Percentiles rank a stretch among this genome's conserved stretches.
Conservation (phyloP, 2,113 vertebrate genomes). For the Pseudorhombus dupliciocellatus region DNA sequence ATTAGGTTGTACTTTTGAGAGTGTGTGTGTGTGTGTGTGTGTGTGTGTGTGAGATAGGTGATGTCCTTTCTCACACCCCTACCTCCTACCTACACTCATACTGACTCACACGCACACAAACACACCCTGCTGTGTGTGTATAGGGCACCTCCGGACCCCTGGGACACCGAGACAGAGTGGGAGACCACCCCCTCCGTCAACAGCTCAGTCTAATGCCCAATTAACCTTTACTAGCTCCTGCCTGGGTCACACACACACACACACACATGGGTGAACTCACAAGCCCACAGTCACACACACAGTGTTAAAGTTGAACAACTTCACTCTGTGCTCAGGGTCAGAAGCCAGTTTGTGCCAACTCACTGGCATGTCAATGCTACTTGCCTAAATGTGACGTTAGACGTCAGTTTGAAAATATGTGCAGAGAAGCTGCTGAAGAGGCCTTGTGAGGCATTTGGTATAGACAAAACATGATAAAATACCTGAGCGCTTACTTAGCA, state of each 20-base stretch:
- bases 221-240: constrained; percentile 81
- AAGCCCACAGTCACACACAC: constrained; percentile 1
- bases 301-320: no score
- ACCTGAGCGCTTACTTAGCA: no score
- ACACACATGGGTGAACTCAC: constrained; percentile 7
- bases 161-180: constrained; percentile 61
- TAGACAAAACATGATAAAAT: no score
- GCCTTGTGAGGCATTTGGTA: no score
- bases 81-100: neutral
- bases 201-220: constrained; percentile 80
- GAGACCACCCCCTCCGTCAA: constrained; percentile 68
- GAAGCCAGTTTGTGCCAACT: no score
- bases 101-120: constrained; percentile 26
- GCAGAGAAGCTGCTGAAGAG: no score
- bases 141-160: constrained; percentile 76
- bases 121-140: constrained; percentile 64
- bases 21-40: constrained; percentile 38
- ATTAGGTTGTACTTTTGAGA: constrained; percentile 57
- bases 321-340: no score
- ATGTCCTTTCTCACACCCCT: neutral
- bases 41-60: constrained; percentile 35
- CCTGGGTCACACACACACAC: constrained; percentile 42
- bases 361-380: no score
- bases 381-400: no score
- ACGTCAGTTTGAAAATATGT: no score